These are phyloP conservation scores for Dendronephthya gigantea DNA, from an alignment of 64 coral and sea anemone genomes.

Conservation along the genomic window DNA sequence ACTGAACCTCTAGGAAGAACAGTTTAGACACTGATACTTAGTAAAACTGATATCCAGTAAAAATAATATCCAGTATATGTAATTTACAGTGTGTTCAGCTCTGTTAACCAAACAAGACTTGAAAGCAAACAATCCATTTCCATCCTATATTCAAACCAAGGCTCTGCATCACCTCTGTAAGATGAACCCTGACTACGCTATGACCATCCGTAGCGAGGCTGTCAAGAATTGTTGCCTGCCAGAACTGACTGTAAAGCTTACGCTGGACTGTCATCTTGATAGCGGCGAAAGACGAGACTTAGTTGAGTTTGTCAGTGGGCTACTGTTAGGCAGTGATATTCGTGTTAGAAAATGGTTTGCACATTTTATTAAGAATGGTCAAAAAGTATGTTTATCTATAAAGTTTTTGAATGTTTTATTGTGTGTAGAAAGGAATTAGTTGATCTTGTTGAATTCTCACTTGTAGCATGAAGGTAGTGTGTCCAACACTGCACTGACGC, in stretches of 20 bases:
- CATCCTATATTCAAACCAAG: conserved; percentile 62
- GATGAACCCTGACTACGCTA: conserved; percentile 73
- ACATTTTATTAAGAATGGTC: conserved; percentile 75
- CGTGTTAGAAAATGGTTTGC: conserved; percentile 90
- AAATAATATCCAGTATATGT: too few relatives aligned
- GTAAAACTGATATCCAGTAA: neutral
- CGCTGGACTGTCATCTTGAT: conserved; percentile 52
- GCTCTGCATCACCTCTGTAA: conserved; percentile 66
- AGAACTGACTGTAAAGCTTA: conserved; percentile 81
- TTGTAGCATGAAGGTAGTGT: neutral
- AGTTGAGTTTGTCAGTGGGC: conserved; percentile 77
- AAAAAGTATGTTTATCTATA: conserved; percentile 44
- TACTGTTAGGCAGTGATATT: conserved; percentile 62
- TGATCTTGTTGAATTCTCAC: neutral
- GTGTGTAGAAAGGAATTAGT: neutral
- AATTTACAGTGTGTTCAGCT: conserved; percentile 55
- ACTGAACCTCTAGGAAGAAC: too few relatives aligned
- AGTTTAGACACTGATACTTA: neutral
- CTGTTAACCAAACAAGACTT: conserved; percentile 57
- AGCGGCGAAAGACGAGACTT: conserved; percentile 25
- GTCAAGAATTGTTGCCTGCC: conserved; percentile 60
- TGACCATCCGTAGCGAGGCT: conserved; percentile 54
- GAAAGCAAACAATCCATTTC: conserved; percentile 61
- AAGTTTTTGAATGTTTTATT: neutral
- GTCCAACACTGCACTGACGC: neutral